Conservation (phyloP, 2,888 invertebrate species). For the Rhagonycha fulva region DNA sequence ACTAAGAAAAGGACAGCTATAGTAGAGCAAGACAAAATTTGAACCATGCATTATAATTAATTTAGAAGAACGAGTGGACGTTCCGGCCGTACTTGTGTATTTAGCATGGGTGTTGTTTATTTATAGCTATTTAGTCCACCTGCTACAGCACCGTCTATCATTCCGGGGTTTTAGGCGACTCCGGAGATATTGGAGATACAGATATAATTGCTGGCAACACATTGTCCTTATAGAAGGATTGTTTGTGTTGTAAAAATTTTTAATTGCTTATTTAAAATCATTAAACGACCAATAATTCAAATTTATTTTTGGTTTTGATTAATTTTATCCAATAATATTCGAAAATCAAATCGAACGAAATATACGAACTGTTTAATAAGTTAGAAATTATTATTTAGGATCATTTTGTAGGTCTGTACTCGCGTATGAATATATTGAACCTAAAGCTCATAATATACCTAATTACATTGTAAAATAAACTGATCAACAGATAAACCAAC, state of each 20-base stretch:
- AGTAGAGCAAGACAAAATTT: constrained; percentile 22
- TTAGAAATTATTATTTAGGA: constrained; percentile 11
- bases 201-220: constrained; percentile 51
- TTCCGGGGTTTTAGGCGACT: constrained; percentile 38
- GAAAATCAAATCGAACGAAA: background rate
- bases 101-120: constrained; percentile 40
- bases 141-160: constrained; percentile 50
- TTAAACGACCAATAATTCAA: background rate
- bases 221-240: constrained; percentile 48
- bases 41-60: constrained; percentile 40
- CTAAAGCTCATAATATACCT: constrained; percentile 31
- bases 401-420: constrained; percentile 12
- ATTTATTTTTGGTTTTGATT: background rate
- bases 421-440: constrained; percentile 23
- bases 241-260: constrained; percentile 34
- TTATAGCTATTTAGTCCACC: constrained; percentile 50
- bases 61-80: constrained; percentile 38
- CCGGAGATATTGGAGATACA: constrained; percentile 46
- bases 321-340: background rate
- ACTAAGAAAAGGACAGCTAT: constrained; percentile 4
- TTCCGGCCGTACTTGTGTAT: constrained; percentile 33
- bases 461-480: constrained; percentile 42
- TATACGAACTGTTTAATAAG: background rate
- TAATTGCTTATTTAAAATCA: background rate
- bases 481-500: constrained; percentile 39